These are phyloP conservation scores for Anas platyrhynchos DNA, from an alignment of 2,113 vertebrate genomes.

Conservation along the genomic window DNA sequence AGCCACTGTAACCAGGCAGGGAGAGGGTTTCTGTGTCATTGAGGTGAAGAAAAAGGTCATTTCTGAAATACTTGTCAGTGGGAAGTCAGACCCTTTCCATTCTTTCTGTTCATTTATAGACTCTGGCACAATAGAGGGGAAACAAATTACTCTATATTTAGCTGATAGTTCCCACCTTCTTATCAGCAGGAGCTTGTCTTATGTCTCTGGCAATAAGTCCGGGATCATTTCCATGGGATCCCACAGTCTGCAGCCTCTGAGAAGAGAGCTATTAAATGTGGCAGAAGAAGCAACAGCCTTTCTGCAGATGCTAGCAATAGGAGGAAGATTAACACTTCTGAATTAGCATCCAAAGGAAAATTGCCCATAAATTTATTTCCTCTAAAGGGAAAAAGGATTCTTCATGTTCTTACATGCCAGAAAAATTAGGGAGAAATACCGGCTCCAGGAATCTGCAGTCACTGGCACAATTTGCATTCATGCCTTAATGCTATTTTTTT, in stretches of 20 bases:
- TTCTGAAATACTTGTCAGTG: background rate
- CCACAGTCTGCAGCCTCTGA: rapidly evolving
- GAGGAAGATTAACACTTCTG: background rate
- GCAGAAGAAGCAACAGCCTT: background rate
- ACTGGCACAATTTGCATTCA: background rate
- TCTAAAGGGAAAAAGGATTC: background rate
- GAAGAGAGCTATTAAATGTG: background rate
- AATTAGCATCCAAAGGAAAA: constrained; percentile 12
- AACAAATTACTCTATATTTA: background rate
- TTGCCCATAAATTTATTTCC: background rate
- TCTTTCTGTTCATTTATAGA: background rate
- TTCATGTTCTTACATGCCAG: background rate
- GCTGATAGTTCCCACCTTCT: background rate
- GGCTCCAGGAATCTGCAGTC: background rate
- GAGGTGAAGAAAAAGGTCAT: background rate
- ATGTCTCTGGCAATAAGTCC: background rate
- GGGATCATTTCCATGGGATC: background rate
- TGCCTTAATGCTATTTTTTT: background rate
- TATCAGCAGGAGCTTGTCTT: background rate
- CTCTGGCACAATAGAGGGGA: background rate
- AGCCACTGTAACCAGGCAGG: background rate
- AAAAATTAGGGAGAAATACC: background rate
- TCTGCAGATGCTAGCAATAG: background rate
- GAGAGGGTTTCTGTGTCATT: background rate
- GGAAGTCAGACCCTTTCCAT: background rate